These are phyloP conservation scores for Aurelia sp. DNA, from an alignment of 30 jellyfish, hydroid and myxozoan species.

Conservation along the genomic window DNA sequence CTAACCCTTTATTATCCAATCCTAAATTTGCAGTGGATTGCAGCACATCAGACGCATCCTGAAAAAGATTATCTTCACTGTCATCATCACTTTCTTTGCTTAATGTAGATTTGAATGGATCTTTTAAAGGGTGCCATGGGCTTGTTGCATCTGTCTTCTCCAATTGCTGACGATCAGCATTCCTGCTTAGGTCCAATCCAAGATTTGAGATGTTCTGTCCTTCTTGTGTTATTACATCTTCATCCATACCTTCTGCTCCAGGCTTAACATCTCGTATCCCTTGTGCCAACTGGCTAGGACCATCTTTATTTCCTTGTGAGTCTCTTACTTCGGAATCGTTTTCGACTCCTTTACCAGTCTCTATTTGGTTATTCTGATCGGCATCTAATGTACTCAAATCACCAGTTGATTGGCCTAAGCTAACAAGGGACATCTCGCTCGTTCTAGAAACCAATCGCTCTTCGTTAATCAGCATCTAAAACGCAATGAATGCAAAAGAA, in stretches of 20 bases:
- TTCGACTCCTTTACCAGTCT: slow-evolving; percentile 8
- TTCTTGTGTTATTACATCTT: neutral
- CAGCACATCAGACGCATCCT: slow-evolving; percentile 49
- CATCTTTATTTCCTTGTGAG: neutral
- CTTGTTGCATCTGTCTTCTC: neutral
- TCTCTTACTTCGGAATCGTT: neutral
- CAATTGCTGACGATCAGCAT: neutral
- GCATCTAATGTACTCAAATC: slow-evolving; percentile 48
- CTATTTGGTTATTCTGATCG: neutral
- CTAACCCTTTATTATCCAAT: neutral
- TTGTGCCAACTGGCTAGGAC: neutral
- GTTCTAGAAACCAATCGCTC: slow-evolving; percentile 37
- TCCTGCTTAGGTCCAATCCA: no score
- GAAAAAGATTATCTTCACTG: slow-evolving; percentile 15
- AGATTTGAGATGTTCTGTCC: neutral
- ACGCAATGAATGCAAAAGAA: neutral
- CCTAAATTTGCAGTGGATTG: neutral
- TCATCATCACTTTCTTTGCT: neutral
- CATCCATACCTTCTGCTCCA: neutral
- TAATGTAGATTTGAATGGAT: neutral
- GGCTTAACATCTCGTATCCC: neutral
- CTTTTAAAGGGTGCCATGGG: slow-evolving; percentile 73
- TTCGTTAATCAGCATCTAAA: slow-evolving; percentile 7
- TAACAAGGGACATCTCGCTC: slow-evolving; percentile 62
- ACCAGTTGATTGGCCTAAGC: slow-evolving; percentile 70